These are phyloP conservation scores for Tipula unca DNA, from an alignment of 2,888 invertebrate species.

Conservation along the genomic window DNA sequence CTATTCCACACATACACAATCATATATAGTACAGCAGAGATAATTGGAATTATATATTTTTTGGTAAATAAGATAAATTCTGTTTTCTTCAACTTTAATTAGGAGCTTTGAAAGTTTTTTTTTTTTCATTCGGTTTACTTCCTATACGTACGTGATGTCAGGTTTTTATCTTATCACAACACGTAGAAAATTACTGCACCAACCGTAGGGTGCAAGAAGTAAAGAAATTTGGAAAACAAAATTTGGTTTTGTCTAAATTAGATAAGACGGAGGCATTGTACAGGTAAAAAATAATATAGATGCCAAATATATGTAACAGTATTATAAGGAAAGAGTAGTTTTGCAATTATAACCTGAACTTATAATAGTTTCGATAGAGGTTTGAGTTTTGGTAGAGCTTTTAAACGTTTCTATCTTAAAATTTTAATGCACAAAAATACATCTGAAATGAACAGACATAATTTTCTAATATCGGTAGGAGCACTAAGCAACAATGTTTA, in stretches of 20 bases:
- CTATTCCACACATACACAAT: neutral
- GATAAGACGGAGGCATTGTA: neutral
- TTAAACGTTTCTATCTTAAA: too few species aligned
- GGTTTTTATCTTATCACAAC: neutral
- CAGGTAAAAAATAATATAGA: neutral
- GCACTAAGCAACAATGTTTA: too few species aligned
- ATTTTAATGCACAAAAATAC: too few species aligned
- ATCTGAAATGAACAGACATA: too few species aligned
- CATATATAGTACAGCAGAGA: neutral
- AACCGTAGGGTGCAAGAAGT: neutral
- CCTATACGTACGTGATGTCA: neutral
- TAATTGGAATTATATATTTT: constrained; percentile 2
- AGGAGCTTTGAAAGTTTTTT: neutral
- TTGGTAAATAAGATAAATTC: constrained; percentile 8
- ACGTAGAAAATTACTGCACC: neutral
- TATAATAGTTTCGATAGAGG: too few species aligned
- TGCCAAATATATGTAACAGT: too few species aligned
- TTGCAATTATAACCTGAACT: too few species aligned
- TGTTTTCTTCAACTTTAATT: neutral
- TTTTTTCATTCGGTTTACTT: neutral
- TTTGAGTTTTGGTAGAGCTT: too few species aligned
- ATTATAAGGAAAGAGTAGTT: too few species aligned
- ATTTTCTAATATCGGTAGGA: too few species aligned
- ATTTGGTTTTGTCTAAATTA: neutral
- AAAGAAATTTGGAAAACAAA: neutral